Evolutionary conservation across 2,797 vertebrate species (phyloP).

Genomic region (Gobionotothen gibberifrons): DNA sequence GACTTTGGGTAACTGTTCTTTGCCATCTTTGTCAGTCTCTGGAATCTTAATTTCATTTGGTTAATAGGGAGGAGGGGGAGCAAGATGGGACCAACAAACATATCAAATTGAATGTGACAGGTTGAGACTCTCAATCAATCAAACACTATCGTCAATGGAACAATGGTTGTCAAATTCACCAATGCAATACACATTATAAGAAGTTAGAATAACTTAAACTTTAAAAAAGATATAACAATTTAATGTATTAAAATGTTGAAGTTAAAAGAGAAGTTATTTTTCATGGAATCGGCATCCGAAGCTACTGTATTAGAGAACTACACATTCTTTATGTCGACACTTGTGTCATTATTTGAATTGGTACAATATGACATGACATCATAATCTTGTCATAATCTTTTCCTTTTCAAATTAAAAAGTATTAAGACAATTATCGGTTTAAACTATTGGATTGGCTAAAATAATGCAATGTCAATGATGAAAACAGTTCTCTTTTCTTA

Average conservation of each 20-base stretch:
- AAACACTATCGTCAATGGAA: neutral
- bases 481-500: neutral
- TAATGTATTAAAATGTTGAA: neutral
- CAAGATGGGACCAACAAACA: neutral
- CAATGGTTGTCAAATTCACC: conserved; percentile 4
- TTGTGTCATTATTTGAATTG: neutral
- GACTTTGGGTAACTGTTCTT: conserved; percentile 28
- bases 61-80: conserved; percentile 8
- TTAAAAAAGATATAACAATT: neutral
- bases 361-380: neutral
- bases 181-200: neutral
- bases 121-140: conserved; percentile 16
- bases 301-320: neutral
- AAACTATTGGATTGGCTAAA: conserved; percentile 1
- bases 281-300: neutral
- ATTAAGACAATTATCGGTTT: neutral
- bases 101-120: conserved; percentile 13
- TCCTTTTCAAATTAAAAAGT: neutral
- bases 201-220: conserved; percentile 5
- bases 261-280: neutral
- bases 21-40: conserved; percentile 11
- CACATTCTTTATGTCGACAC: neutral
- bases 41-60: neutral
- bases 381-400: too few relatives aligned
- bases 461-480: neutral